These are phyloP conservation scores for Clitarchus hookeri DNA, from an alignment of 2,888 invertebrate species.

Conservation along the genomic window DNA sequence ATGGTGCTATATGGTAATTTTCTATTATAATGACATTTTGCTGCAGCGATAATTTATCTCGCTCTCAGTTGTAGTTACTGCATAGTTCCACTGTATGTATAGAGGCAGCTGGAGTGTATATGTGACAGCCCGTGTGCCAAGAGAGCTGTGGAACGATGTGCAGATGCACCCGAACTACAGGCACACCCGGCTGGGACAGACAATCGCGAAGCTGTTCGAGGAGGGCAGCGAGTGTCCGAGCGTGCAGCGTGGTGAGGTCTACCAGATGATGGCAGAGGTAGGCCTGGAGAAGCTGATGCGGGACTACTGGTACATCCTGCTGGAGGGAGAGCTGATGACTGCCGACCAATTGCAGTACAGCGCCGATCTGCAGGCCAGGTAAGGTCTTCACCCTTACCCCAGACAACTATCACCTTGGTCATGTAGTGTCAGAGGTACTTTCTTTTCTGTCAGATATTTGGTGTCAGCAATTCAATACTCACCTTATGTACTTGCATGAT, in stretches of 20 bases:
- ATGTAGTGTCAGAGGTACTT: too few relatives aligned
- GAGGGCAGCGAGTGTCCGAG: not conserved
- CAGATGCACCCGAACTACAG: not conserved
- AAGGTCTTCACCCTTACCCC: not conserved
- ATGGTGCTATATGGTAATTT: too few relatives aligned
- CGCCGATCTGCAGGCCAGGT: not conserved
- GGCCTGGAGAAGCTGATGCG: not conserved
- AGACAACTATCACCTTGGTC: too few relatives aligned
- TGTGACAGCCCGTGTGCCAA: too few relatives aligned
- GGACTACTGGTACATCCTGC: not conserved
- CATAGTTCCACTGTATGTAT: too few relatives aligned
- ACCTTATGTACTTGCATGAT: too few relatives aligned
- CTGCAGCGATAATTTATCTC: too few relatives aligned
- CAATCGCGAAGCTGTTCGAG: not conserved
- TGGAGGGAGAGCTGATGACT: not conserved
- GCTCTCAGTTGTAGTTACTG: too few relatives aligned
- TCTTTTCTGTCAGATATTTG: too few relatives aligned
- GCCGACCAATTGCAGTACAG: not conserved
- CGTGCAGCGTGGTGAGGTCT: not conserved
- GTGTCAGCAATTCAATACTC: too few relatives aligned
- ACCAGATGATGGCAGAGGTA: not conserved
- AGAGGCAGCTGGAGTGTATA: too few relatives aligned
- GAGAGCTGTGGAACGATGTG: not conserved
- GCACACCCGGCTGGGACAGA: not conserved
- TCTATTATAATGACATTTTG: too few relatives aligned